Conservation (phyloP, 2,113 vertebrate species). For the Marcusenius ussheri region DNA sequence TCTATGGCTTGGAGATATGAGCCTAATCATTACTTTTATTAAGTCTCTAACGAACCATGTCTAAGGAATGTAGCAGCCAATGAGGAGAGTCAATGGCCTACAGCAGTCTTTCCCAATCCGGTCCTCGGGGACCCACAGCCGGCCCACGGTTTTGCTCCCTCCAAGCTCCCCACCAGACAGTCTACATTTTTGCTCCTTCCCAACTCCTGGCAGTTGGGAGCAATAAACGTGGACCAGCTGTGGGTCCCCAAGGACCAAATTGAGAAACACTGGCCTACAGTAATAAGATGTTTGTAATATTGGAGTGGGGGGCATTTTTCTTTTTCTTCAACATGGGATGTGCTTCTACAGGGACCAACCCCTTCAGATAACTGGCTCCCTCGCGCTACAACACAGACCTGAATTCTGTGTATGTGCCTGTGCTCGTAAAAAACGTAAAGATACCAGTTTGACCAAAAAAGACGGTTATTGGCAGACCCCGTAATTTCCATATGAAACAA, state of each 20-base stretch:
- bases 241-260: background rate
- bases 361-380: background rate
- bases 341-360: background rate
- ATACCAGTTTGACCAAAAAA: conserved; percentile 36
- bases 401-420: conserved; percentile 29
- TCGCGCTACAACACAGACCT: conserved; percentile 18
- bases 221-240: background rate
- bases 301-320: background rate
- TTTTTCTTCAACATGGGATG: background rate
- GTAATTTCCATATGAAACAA: conserved; percentile 42
- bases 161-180: background rate
- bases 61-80: background rate
- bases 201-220: background rate
- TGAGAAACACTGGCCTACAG: background rate
- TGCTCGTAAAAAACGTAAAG: conserved; percentile 49
- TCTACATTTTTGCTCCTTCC: background rate
- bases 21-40: background rate
- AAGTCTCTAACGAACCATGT: background rate
- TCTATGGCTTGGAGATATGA: background rate
- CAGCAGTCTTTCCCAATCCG: background rate
- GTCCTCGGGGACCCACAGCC: background rate
- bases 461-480: conserved; percentile 34
- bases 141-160: background rate
- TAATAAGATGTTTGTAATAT: background rate
- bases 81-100: background rate